Evolutionary conservation across 1,140 invertebrate genomes (phyloP).

Genomic region (Neodiprion fabricii): DNA sequence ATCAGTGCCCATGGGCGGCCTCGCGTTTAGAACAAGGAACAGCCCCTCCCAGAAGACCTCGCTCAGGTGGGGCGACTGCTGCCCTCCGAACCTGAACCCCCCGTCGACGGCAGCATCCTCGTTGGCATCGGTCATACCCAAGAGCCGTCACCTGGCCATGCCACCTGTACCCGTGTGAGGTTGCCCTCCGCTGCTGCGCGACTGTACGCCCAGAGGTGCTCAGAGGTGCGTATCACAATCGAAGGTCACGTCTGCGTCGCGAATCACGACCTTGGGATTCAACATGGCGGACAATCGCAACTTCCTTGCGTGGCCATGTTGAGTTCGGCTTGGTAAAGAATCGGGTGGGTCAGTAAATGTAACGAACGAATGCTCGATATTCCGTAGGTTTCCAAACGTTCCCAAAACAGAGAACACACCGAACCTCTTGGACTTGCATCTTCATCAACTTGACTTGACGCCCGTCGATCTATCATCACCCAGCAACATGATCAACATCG

Average conservation of each 20-base stretch:
- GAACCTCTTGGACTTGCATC: slow-evolving; percentile 51
- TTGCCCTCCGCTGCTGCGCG: slow-evolving; percentile 61
- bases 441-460: slow-evolving; percentile 53
- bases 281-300: not conserved
- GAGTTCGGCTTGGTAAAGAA: not conserved
- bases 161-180: slow-evolving; percentile 54
- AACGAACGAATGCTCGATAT: too few species aligned
- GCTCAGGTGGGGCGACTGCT: slow-evolving; percentile 92
- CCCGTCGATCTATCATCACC: slow-evolving; percentile 51
- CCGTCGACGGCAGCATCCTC: slow-evolving; percentile 43
- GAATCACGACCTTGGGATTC: not conserved
- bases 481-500: slow-evolving; percentile 87
- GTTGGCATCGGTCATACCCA: slow-evolving; percentile 32
- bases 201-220: slow-evolving; percentile 54
- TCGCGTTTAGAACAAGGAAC: slow-evolving; percentile 93
- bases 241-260: not conserved
- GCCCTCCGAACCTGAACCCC: slow-evolving; percentile 59
- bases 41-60: slow-evolving; percentile 95
- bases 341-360: not conserved
- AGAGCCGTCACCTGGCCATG: slow-evolving; percentile 52
- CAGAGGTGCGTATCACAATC: slow-evolving; percentile 42
- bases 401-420: slow-evolving; percentile 50
- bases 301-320: not conserved
- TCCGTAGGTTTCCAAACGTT: slow-evolving; percentile 49
- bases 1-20: slow-evolving; percentile 85